phyloP scores from a whole-genome alignment of 2,113 vertebrate genomes.

The Glareola pratincola region DNA sequence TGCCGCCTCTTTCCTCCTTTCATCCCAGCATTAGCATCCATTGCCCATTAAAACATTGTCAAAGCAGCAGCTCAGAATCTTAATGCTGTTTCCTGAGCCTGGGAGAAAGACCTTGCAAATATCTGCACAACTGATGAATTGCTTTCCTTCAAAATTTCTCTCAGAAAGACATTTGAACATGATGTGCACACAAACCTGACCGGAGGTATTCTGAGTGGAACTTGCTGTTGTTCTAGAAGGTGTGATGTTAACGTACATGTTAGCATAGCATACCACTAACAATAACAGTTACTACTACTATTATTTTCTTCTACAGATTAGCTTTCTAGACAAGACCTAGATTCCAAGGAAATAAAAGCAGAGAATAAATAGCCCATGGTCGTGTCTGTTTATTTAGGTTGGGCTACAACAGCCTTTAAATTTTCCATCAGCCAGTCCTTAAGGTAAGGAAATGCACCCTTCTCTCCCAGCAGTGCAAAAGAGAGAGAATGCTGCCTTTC shows the following conservation, averaged over 20 bases:
- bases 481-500: not conserved
- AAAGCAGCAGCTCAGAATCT: not conserved
- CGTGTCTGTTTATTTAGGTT: not conserved
- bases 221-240: not conserved
- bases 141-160: not conserved
- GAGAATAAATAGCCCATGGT: not conserved
- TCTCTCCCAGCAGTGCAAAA: not conserved
- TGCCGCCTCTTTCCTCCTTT: not conserved
- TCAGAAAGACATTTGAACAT: not conserved
- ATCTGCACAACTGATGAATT: not conserved
- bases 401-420: not conserved
- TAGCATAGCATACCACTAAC: not conserved
- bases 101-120: not conserved
- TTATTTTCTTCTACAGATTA: not conserved
- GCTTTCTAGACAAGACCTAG: not conserved
- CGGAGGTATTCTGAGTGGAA: not conserved
- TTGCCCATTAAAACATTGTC: accelerated
- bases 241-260: not conserved
- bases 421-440: not conserved
- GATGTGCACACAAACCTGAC: not conserved
- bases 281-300: not conserved
- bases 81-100: not conserved
- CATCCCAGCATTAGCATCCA: not conserved
- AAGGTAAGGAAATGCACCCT: not conserved
- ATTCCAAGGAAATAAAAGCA: not conserved